phyloP scores from a whole-genome alignment of 2,888 invertebrate species.

The Pelosia muscerda region DNA sequence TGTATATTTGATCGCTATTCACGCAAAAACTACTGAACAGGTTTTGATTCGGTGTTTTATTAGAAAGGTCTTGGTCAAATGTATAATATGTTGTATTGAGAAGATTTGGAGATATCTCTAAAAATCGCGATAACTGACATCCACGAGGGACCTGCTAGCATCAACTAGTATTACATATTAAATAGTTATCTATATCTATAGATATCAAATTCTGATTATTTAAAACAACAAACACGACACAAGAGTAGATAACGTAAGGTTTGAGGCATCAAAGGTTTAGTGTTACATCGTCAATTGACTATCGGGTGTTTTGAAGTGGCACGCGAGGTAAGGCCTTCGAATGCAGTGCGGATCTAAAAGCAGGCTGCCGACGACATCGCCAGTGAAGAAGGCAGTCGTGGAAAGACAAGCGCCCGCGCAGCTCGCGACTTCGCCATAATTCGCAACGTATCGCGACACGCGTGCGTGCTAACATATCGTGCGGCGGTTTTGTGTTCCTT shows the following conservation, averaged over 20 bases:
- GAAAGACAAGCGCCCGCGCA: conserved; percentile 76
- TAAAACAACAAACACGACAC: not conserved
- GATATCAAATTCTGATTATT: not conserved
- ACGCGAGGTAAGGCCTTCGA: conserved; percentile 69
- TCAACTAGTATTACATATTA: not conserved
- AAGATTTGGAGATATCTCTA: no score
- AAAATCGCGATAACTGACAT: no score
- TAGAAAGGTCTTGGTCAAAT: no score
- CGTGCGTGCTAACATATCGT: conserved; percentile 50
- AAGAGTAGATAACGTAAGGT: conserved; percentile 2
- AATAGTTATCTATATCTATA: not conserved
- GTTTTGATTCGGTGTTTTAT: no score
- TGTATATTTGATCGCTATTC: no score
- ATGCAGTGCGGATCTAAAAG: conserved; percentile 59
- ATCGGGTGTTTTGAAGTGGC: conserved; percentile 70
- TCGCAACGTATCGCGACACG: conserved; percentile 55
- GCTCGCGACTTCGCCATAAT: conserved; percentile 56
- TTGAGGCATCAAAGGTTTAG: conserved; percentile 30
- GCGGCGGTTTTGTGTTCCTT: conserved; percentile 63
- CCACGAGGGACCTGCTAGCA: no score
- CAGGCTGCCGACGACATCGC: conserved; percentile 41
- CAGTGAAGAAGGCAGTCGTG: conserved; percentile 67
- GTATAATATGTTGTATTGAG: no score
- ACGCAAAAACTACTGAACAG: no score
- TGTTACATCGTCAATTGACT: conserved; percentile 57